These are phyloP conservation scores for Tangara arthus DNA, from an alignment of 2,797 vertebrate genomes.

Conservation along the genomic window DNA sequence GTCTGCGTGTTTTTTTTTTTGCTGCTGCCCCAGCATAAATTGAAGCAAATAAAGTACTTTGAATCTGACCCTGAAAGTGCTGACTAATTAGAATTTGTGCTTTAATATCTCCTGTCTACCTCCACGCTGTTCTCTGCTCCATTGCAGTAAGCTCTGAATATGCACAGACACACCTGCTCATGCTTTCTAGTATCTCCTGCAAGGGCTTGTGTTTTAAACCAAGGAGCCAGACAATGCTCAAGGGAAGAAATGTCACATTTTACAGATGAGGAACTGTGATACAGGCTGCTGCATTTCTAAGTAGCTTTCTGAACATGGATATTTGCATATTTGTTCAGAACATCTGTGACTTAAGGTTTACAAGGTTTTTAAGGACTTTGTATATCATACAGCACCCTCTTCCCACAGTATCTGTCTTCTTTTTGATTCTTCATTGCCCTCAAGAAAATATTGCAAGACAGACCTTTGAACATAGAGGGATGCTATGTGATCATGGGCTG, in stretches of 20 bases:
- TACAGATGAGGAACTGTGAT: constrained; percentile 17
- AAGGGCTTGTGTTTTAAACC: neutral
- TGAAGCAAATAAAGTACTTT: neutral
- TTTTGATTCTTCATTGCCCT: neutral
- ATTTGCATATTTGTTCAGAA: constrained; percentile 37
- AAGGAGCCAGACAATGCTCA: neutral
- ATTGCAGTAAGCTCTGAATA: neutral
- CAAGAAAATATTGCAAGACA: neutral
- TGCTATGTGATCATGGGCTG: neutral
- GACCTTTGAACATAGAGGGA: neutral
- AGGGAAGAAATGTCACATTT: constrained; percentile 1
- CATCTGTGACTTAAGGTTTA: neutral
- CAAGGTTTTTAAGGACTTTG: constrained; percentile 2
- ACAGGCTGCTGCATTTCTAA: constrained; percentile 10
- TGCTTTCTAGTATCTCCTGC: neutral
- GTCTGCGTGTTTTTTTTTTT: neutral
- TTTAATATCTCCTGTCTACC: neutral
- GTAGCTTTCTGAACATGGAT: neutral
- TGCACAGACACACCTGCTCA: neutral
- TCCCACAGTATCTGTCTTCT: neutral
- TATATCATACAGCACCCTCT: neutral
- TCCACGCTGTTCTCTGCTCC: accelerated
- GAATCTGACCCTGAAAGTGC: neutral
- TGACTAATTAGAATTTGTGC: neutral
- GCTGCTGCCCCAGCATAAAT: neutral